Evolutionary conservation across 2,113 vertebrate genomes (phyloP).

Genomic region (Cynocephalus volans): DNA sequence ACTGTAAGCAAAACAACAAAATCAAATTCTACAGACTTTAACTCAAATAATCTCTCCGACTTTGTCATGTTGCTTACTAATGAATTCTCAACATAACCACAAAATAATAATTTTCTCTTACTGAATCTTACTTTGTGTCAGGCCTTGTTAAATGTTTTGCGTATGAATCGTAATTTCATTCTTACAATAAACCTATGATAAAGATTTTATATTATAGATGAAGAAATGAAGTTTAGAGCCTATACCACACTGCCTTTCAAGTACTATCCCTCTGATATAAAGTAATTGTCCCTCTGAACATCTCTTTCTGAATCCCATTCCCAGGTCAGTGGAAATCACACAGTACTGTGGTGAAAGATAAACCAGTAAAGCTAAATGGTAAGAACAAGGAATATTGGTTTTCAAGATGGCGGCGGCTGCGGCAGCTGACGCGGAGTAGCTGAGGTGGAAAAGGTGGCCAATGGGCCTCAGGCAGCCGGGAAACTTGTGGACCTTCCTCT

Average conservation of each 20-base stretch:
- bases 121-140: not conserved
- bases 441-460: too few species aligned
- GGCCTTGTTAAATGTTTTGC: not conserved
- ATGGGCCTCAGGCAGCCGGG: too few species aligned
- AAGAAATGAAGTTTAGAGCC: not conserved
- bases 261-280: not conserved
- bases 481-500: too few species aligned
- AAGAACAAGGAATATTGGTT: constrained; percentile 3
- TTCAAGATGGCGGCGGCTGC: too few species aligned
- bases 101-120: constrained; percentile 24
- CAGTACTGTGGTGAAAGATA: not conserved
- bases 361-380: not conserved
- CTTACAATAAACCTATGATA: not conserved
- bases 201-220: not conserved
- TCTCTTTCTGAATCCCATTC: not conserved
- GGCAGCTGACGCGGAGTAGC: too few species aligned
- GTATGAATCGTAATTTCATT: not conserved
- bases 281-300: not conserved
- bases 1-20: constrained; percentile 59
- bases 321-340: not conserved
- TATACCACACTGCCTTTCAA: not conserved
- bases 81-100: not conserved
- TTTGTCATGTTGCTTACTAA: not conserved
- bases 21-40: not conserved
- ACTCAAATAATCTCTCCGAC: constrained; percentile 3